Evolutionary conservation across 2,113 vertebrate genomes (phyloP).

Genomic region (Nothobranchius furzeri): DNA sequence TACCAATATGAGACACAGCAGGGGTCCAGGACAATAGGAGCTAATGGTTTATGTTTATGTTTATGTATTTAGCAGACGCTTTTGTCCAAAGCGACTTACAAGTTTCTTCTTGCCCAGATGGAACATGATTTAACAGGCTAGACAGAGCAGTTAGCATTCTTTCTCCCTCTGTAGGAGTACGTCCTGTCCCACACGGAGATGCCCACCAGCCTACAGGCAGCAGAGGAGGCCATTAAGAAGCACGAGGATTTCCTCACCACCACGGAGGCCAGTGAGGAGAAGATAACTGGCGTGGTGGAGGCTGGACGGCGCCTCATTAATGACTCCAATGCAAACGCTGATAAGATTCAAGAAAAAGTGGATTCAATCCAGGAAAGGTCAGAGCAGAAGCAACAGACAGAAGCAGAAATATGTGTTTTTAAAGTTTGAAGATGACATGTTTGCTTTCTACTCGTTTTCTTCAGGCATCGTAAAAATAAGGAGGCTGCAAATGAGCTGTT

Average conservation of each 20-base stretch:
- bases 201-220: conserved; percentile 87
- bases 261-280: conserved; percentile 92
- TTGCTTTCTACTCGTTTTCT: conserved; percentile 4
- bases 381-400: conserved; percentile 15
- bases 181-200: conserved; percentile 91
- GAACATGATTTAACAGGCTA: neutral
- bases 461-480: conserved; percentile 88
- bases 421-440: neutral
- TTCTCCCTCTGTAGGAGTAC: conserved; percentile 83
- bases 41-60: neutral
- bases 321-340: conserved; percentile 82
- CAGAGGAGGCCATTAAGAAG: conserved; percentile 90
- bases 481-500: conserved; percentile 85
- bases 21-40: neutral
- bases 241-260: conserved; percentile 93
- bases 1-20: too few relatives aligned
- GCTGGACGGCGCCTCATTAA: conserved; percentile 86
- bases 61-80: too few relatives aligned
- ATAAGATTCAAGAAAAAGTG: conserved; percentile 92
- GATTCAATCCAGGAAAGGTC: conserved; percentile 92
- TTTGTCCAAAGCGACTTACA: too few relatives aligned
- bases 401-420: neutral
- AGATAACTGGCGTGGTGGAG: conserved; percentile 86
- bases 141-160: conserved; percentile 2
- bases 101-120: neutral